Percentiles rank a stretch among this genome's conserved stretches.
These are phyloP conservation scores for Operophtera brumata DNA, from an alignment of 2,888 invertebrate species.

Conservation along the genomic window DNA sequence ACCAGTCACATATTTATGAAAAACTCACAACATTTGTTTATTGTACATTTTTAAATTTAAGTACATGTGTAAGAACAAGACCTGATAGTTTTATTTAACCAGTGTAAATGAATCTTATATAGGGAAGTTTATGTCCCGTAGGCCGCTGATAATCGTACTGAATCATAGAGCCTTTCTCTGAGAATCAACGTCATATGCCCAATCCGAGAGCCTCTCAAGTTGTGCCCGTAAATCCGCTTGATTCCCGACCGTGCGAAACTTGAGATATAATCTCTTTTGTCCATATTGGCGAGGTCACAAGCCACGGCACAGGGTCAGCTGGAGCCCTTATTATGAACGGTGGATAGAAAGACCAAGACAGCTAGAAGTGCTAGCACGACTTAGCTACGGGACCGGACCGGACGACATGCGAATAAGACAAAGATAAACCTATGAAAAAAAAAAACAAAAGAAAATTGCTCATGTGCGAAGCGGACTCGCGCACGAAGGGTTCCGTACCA, in stretches of 20 bases:
- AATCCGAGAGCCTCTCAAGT: conserved; percentile 44
- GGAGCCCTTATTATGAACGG: conserved; percentile 59
- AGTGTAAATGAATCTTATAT: too few relatives aligned
- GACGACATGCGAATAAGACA: too few relatives aligned
- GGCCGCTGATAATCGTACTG: background rate
- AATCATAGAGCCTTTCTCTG: background rate
- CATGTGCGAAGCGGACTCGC: too few relatives aligned
- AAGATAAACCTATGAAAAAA: too few relatives aligned
- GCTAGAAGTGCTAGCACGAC: conserved; percentile 37
- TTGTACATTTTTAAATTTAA: too few relatives aligned
- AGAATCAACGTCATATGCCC: conserved; percentile 27
- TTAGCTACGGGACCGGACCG: conserved; percentile 33
- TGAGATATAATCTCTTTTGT: conserved; percentile 58
- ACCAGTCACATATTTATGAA: too few relatives aligned
- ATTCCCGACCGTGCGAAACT: conserved; percentile 61
- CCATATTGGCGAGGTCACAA: conserved; percentile 60
- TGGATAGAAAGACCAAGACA: conserved; percentile 43
- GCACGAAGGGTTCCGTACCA: too few relatives aligned
- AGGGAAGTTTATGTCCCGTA: too few relatives aligned
- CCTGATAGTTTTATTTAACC: too few relatives aligned
- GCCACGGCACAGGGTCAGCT: conserved; percentile 59
- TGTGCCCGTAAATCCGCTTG: conserved; percentile 46
- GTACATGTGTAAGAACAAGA: too few relatives aligned
- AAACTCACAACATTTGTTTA: too few relatives aligned
- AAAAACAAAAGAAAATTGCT: too few relatives aligned